A percentile compares a stretch with the other conserved stretches of the same genome.
Conservation (phyloP, 64 coral and sea anemone genomes). For the Stichodactyla helianthus region DNA sequence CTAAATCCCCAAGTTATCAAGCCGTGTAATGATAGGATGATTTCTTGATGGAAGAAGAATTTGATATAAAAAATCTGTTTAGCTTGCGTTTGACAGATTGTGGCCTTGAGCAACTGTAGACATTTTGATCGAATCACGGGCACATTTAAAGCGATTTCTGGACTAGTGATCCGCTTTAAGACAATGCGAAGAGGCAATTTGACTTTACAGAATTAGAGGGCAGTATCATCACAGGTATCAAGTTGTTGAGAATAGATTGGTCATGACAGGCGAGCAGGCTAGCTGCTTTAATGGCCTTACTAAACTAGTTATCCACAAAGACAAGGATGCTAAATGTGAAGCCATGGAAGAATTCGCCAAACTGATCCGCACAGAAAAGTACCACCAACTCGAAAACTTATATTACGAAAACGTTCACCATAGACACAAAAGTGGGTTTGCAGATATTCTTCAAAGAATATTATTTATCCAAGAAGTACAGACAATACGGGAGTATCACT, state of each 20-base stretch:
- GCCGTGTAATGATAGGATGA: background rate
- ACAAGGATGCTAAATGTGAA: background rate
- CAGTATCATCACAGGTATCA: background rate
- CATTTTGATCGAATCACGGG: background rate
- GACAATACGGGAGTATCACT: background rate
- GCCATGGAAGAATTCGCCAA: background rate
- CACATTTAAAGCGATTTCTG: background rate
- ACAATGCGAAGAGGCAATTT: background rate
- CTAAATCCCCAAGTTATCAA: slow-evolving; percentile 7
- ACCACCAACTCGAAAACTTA: slow-evolving; percentile 2
- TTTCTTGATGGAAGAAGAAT: background rate
- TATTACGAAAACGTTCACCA: slow-evolving; percentile 10
- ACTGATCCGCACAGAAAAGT: background rate
- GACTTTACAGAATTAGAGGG: background rate
- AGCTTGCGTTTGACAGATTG: background rate
- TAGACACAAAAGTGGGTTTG: background rate
- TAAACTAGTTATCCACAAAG: background rate
- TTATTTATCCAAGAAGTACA: slow-evolving; percentile 9
- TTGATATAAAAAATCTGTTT: background rate
- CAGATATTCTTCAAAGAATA: slow-evolving; percentile 12
- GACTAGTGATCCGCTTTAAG: background rate
- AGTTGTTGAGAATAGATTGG: background rate
- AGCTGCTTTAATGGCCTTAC: slow-evolving; percentile 16
- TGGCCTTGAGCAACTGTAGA: background rate
- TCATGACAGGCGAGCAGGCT: background rate